Base-by-base conservation (phyloP, 1,140 invertebrate genomes). In the Trissolcus basalis region DNA sequence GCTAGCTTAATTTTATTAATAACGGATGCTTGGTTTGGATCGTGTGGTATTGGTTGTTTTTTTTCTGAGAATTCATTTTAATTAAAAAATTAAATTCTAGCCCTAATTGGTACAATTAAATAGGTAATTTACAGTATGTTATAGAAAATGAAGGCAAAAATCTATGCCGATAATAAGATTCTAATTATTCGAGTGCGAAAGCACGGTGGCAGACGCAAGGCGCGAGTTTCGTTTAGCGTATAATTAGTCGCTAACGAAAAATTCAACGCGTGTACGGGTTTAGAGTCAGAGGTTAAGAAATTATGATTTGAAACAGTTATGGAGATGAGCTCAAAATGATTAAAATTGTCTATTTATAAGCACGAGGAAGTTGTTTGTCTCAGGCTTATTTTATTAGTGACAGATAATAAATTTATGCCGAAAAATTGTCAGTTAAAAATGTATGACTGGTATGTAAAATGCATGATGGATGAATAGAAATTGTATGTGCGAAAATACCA, bases 101-200 rank as follows among this genome's bases (percentile, higher is more conserved):
- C 72, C 82, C 82, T 82, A 82, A 83, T 83, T 83, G 78, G 61
- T 53, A 54, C 51, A 60, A 32, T 61, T 54, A 49, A 2, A 0
- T 36, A 9, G 12, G 33, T 27, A 39, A 68, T 36, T 58, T 51
- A 44, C 27, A 12, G 43, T 39, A 14, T 13, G 50, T 32, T 14
- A 7, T 13, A 32, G 11, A 47, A 39, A 14, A 64, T 47, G 45
- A 54, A 48, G 6, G 50, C 49, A 43, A 61, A 61, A 54, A 48
- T 54, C 51, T n/a, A 36, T 33, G 8, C 12, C 27, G 14, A 45
- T 54, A 63, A 63, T 47, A 36, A 47, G 60, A 9, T 41, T 55
- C 48, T 55, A 65, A 55, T 65, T 65, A 65, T 65, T 55, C 48
- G 11, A n/a, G 44, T 13, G 13, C 36, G 12, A 1, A 14, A 27